Evolutionary conservation across 2,113 vertebrate genomes (phyloP).

Genomic region (Psittacus erithacus): DNA sequence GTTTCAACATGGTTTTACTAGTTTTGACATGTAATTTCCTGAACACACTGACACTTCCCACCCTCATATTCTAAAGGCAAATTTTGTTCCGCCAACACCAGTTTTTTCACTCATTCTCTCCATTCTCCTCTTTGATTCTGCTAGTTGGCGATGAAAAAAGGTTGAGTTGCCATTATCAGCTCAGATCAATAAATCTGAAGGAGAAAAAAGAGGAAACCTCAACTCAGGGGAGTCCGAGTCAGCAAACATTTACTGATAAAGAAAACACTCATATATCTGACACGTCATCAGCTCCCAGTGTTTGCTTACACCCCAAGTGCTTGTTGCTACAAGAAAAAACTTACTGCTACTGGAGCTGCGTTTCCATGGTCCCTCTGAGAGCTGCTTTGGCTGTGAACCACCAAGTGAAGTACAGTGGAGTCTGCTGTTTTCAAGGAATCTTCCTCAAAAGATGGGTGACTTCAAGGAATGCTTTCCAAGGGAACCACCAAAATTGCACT

Average conservation of each 20-base stretch:
- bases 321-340: constrained; percentile 50
- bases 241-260: constrained; percentile 76
- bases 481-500: neutral
- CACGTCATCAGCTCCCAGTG: constrained; percentile 78
- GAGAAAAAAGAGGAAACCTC: constrained; percentile 58
- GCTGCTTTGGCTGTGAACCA: constrained; percentile 9
- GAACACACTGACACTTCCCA: neutral
- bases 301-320: constrained; percentile 74
- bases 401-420: neutral
- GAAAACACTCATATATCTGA: constrained; percentile 81
- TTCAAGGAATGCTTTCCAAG: neutral
- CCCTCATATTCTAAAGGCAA: neutral
- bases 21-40: constrained; percentile 41
- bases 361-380: neutral
- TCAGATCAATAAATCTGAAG: constrained; percentile 50
- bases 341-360: constrained; percentile 59
- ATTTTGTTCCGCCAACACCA: neutral
- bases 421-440: neutral
- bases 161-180: constrained; percentile 37
- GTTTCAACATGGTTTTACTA: neutral
- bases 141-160: neutral
- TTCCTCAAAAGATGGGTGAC: neutral
- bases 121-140: neutral
- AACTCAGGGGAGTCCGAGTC: constrained; percentile 71
- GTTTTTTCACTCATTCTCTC: neutral